A percentile compares a stretch with the other conserved stretches of the same genome.
Evolutionary conservation across 2,113 vertebrate species (phyloP).

Genomic region (Thamnaconus septentrionalis): DNA sequence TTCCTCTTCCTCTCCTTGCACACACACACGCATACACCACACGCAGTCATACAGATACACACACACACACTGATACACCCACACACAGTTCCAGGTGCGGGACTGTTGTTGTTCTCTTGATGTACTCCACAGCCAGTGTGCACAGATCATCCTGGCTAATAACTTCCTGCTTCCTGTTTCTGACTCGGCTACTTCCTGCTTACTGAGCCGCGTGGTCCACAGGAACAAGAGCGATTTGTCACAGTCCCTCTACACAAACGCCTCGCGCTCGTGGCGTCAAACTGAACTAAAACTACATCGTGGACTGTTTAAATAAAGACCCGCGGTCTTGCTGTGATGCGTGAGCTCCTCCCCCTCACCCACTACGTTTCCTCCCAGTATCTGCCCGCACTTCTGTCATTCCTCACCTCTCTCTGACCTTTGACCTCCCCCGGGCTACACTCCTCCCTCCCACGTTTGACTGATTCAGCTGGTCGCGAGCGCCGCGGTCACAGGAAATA

Average conservation of each 20-base stretch:
- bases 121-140: constrained; percentile 69
- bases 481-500: constrained; percentile 62
- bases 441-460: neutral
- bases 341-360: no score
- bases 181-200: constrained; percentile 64
- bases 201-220: constrained; percentile 29
- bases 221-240: constrained; percentile 26
- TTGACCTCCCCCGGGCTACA: no score
- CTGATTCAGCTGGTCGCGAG: constrained; percentile 52
- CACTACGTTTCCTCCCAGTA: no score
- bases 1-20: constrained; percentile 42
- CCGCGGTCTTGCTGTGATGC: no score
- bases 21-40: neutral
- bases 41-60: no score
- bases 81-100: constrained; percentile 28
- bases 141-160: constrained; percentile 73
- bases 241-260: constrained; percentile 1
- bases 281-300: constrained; percentile 13
- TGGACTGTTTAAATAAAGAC: constrained; percentile 4
- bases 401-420: no score
- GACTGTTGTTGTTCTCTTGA: constrained; percentile 65
- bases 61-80: constrained; percentile 10
- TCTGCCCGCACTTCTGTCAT: no score
- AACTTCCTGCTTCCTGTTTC: constrained; percentile 77
- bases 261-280: no score